Evolutionary conservation across 2,113 vertebrate species (phyloP).

Genomic region (Boulengeromyrus knoepffleri): DNA sequence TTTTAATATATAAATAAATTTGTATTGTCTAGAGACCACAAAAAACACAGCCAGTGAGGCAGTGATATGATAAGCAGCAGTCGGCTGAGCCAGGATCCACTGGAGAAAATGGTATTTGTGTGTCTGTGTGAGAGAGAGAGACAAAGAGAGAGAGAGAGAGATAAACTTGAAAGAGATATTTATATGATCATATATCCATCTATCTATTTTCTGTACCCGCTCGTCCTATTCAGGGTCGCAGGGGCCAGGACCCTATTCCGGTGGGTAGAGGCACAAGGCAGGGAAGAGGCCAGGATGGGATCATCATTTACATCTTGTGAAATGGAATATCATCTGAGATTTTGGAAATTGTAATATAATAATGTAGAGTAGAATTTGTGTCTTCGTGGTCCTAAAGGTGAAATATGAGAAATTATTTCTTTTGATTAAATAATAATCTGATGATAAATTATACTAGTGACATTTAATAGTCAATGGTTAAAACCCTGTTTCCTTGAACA

Average conservation of each 20-base stretch:
- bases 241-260: not conserved
- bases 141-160: not conserved
- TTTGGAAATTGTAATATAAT: not conserved
- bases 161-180: not conserved
- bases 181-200: not conserved
- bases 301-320: not conserved
- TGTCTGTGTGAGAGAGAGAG: not conserved
- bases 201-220: not conserved
- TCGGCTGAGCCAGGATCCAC: not conserved
- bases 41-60: not conserved
- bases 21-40: not conserved
- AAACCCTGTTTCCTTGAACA: too few relatives aligned
- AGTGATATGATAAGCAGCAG: not conserved
- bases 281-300: not conserved
- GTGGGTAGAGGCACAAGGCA: not conserved
- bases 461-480: too few relatives aligned
- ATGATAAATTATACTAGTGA: too few relatives aligned
- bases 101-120: not conserved
- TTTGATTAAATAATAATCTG: too few relatives aligned
- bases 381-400: too few relatives aligned
- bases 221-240: not conserved
- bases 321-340: not conserved
- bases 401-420: too few relatives aligned
- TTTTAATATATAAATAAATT: not conserved
- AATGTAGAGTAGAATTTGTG: not conserved